These are phyloP conservation scores for Phorcus lineatus DNA, from an alignment of 2,888 invertebrate species.

Conservation along the genomic window DNA sequence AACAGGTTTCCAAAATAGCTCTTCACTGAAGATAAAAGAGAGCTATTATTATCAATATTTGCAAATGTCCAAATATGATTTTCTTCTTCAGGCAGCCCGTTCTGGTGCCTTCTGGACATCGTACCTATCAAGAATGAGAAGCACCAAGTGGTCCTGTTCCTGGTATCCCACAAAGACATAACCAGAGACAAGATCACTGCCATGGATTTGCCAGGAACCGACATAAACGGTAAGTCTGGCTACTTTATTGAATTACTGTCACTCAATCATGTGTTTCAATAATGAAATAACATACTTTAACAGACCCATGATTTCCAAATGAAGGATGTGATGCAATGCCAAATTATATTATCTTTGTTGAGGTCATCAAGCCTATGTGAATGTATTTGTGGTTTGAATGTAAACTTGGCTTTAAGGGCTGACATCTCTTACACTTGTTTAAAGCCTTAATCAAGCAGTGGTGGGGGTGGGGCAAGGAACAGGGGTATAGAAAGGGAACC, in stretches of 20 bases:
- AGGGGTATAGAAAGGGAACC: too few relatives aligned
- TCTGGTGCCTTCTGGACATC: slow-evolving; percentile 97
- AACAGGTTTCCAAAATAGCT: too few relatives aligned
- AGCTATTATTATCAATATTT: too few relatives aligned
- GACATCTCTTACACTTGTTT: too few relatives aligned
- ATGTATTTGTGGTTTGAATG: too few relatives aligned
- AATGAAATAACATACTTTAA: not conserved
- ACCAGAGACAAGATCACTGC: slow-evolving; percentile 80
- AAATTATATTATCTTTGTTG: too few relatives aligned
- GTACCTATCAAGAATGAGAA: slow-evolving; percentile 99
- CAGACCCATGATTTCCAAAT: not conserved
- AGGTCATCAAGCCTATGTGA: too few relatives aligned
- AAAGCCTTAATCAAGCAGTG: too few relatives aligned
- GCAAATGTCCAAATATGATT: too few relatives aligned
- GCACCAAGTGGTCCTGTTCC: slow-evolving; percentile 94
- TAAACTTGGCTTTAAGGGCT: too few relatives aligned
- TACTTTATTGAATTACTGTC: not conserved
- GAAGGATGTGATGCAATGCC: not conserved
- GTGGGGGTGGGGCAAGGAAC: too few relatives aligned
- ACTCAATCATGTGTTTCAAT: not conserved
- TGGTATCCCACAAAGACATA: slow-evolving; percentile 97
- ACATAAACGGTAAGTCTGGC: slow-evolving; percentile 38
- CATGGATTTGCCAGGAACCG: slow-evolving; percentile 13
- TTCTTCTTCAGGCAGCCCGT: slow-evolving; percentile 84
- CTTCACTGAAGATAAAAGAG: too few relatives aligned